Evolutionary conservation across 1,140 invertebrate species (phyloP), one percentile per base, ranked within the genome.

Genomic region (Solenopsis invicta): DNA sequence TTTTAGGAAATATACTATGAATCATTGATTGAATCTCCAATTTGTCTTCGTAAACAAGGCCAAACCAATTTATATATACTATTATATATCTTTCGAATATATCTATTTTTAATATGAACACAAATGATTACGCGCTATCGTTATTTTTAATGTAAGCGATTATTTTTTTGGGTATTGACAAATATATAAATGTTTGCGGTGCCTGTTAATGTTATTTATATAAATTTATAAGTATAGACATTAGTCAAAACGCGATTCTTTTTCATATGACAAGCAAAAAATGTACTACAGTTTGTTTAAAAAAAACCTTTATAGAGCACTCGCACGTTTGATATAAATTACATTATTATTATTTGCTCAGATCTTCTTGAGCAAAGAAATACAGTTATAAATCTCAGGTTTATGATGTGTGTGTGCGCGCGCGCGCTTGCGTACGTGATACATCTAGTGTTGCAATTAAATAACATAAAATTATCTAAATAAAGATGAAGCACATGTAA

Each of bases 361-460:
- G 48, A 13, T 84, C 34, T 74, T 54, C 13, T 74, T 59, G 16
- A 61, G 12, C 54, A 75, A 45, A 45, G 59, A 61, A 29, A 62
- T 48, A 82, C 75, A 84, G 69, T 84, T 84, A 75, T 50, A 75
- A 75, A 84, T 84, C 69, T 84, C 69, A 84, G 67, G 54, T 69
- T 75, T 48, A 37, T n/a, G 48, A 62, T 82, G n/a, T 41, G 41
- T 54, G 41, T 41, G 37, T 41, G 29, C 29, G 29, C 29, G 29
- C 29, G 0, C 29, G 29, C 2, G 29, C 29, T 29, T 2, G 29
- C 29, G 29, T 29, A 29, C 29, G 29, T 29, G 29, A 29, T 41
- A 41, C 8, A 41, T 41, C 8, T 4, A 41, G 41, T 41, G 41
- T 41, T 41, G 41, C 8, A 8, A 6, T 41, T 41, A 41, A 4